phyloP scores from a whole-genome alignment of 2,113 vertebrate species.

The Pterocles orientalis region DNA sequence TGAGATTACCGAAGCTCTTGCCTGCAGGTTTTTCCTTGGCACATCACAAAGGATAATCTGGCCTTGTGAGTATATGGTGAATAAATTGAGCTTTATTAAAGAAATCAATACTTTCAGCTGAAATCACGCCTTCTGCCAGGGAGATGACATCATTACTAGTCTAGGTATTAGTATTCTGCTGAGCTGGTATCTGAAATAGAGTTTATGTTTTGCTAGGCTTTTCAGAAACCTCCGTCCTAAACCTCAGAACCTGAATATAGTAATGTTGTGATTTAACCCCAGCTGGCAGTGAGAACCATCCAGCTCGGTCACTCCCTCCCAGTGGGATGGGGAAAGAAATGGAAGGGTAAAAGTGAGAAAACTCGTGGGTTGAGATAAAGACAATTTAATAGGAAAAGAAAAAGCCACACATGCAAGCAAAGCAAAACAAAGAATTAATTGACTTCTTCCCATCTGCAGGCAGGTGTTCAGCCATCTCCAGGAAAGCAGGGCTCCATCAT shows the following conservation, averaged over 20 bases:
- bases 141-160: constrained; percentile 8
- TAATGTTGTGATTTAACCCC: no score
- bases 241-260: not conserved
- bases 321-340: no score
- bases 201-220: not conserved
- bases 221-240: not conserved
- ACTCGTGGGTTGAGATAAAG: no score
- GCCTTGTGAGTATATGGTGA: not conserved
- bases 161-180: constrained; percentile 36
- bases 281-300: no score
- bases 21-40: not conserved
- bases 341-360: no score
- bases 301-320: no score
- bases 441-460: no score
- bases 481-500: no score
- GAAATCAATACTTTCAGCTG: constrained; percentile 27
- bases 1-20: not conserved
- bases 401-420: no score
- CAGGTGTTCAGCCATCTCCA: no score
- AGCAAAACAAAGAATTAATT: no score
- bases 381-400: no score
- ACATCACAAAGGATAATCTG: not conserved
- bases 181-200: constrained; percentile 13
- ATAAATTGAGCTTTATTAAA: not conserved
- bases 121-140: constrained; percentile 17